Base-by-base conservation (phyloP, 37 sponge, comb jelly and placozoan genomes). In the Cladorhizidae sp. region DNA sequence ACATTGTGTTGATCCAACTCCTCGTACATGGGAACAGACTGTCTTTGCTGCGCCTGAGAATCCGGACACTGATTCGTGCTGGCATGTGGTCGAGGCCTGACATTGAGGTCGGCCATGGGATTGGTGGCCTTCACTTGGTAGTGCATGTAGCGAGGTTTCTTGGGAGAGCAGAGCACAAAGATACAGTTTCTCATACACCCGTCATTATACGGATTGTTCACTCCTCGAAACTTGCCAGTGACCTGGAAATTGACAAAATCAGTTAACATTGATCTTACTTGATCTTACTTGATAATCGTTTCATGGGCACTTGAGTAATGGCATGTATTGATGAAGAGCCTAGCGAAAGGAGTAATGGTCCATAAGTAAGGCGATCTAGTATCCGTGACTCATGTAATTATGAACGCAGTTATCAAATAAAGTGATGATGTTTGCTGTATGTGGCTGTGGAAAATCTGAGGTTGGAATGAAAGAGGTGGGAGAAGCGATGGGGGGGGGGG, bases 191-290 rank as follows among this genome's bases (percentile, higher is more conserved):
- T 79, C 0, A 40, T 1, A 56, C 90, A 90, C 29, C 97, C 97
- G 29, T 57, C n/a, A 69, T 92, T 67, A 50, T 80, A 97, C 5
- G 98, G 98, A 39, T 97, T 97, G 52, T 87, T 64, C 0, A 68
- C 83, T 38, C 81, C 72, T 28, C 78, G 55, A 65, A 90, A 97
- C 73, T 94, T 97, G 22, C 94, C 92, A 28, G 98, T 97, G 26
- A 97, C 94, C 96, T 95, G 63, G 6, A 67, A 11, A 63, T 18
- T 50, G 15, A 71, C 40, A 31, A 51, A 49, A 52, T 52, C 26
- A 58, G 23, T 58, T 14, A 58, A 58, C 23, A n/a, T n/a, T n/a
- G n/a, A n/a, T n/a, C n/a, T n/a, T n/a, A n/a, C n/a, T n/a, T n/a
- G n/a, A n/a, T n/a, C n/a, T n/a, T n/a, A n/a, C n/a, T n/a, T n/a